phyloP scores from a whole-genome alignment of 2,888 invertebrate species.

The Eupithecia subumbrata region DNA sequence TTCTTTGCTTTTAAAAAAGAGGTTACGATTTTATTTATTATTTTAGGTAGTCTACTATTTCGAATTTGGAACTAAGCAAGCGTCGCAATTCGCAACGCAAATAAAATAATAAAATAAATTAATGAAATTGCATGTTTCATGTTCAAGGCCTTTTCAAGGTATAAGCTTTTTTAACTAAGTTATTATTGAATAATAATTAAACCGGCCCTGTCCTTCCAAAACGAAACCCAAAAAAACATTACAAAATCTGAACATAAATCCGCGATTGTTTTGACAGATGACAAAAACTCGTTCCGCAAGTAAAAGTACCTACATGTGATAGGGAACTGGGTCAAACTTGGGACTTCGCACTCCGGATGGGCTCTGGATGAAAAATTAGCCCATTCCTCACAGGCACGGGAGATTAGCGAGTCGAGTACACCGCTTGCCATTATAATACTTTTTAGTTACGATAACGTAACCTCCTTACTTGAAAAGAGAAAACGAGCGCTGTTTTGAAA shows the following conservation, averaged over 20 bases:
- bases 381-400: constrained; percentile 53
- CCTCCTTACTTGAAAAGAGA: not conserved
- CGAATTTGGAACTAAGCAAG: not conserved
- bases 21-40: not conserved
- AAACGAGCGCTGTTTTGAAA: not conserved
- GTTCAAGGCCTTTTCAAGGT: too few species aligned
- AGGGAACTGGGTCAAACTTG: constrained; percentile 55
- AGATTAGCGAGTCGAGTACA: constrained; percentile 46
- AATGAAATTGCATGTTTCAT: not conserved
- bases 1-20: not conserved
- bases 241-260: constrained; percentile 12
- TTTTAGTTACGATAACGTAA: constrained; percentile 24
- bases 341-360: constrained; percentile 44
- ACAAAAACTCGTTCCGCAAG: constrained; percentile 41
- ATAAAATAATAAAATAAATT: too few species aligned
- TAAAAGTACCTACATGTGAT: constrained; percentile 29
- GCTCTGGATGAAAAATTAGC: constrained; percentile 56
- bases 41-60: not conserved
- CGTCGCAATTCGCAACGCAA: not conserved
- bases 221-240: not conserved
- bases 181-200: not conserved
- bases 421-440: constrained; percentile 6
- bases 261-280: constrained; percentile 43
- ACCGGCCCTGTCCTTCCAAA: not conserved
- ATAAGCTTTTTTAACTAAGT: not conserved